These are phyloP conservation scores for Bettongia penicillata DNA, from an alignment of 2,113 vertebrate species.

Conservation along the genomic window DNA sequence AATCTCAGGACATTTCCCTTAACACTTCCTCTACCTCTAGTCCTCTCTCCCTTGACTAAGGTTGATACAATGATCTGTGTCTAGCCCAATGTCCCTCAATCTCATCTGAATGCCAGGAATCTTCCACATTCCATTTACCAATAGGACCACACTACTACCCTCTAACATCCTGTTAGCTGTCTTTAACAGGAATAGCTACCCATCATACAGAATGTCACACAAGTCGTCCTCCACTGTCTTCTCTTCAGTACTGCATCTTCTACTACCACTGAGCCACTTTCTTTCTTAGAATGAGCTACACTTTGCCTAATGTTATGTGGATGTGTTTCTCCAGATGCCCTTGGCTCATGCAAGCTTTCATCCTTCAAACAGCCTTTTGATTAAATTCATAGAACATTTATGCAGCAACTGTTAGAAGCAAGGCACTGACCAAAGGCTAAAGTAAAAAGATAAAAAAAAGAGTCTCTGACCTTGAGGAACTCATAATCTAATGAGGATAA, in stretches of 20 bases:
- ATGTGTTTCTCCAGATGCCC: neutral
- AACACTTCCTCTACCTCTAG: neutral
- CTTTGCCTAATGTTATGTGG: neutral
- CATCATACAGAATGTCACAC: neutral
- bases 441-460: neutral
- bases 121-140: neutral
- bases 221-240: neutral
- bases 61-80: neutral
- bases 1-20: neutral
- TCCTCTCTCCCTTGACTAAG: slow-evolving; percentile 18
- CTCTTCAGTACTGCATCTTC: neutral
- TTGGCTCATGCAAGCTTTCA: neutral
- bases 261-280: neutral
- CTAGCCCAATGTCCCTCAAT: neutral
- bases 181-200: neutral
- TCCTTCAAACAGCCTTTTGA: neutral
- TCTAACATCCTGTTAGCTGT: neutral
- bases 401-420: neutral
- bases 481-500: neutral
- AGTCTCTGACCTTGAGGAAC: neutral
- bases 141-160: neutral
- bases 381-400: neutral
- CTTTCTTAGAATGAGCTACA: neutral
- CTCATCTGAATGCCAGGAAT: neutral
- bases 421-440: neutral